These are phyloP conservation scores for Thaleichthys pacificus DNA, from an alignment of 2,797 vertebrate genomes.

Conservation along the genomic window DNA sequence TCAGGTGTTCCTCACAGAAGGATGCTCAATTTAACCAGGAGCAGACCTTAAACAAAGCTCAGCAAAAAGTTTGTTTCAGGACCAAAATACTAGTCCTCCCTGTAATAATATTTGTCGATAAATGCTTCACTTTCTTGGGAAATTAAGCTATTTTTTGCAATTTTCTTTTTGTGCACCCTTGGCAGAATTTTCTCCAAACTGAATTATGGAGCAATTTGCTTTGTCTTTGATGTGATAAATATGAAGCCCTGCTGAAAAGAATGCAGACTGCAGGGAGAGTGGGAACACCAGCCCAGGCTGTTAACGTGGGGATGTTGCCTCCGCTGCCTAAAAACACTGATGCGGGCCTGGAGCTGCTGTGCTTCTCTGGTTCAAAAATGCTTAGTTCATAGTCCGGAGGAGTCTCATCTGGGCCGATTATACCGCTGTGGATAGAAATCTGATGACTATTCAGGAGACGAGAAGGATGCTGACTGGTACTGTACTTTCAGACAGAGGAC, in stretches of 20 bases:
- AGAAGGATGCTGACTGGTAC: constrained; percentile 75
- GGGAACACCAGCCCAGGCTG: constrained; percentile 53
- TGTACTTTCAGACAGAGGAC: constrained; percentile 71
- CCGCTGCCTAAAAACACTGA: constrained; percentile 2
- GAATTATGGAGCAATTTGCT: constrained; percentile 81
- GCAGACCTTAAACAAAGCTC: constrained; percentile 65
- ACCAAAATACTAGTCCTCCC: constrained; percentile 53
- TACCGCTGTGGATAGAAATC: constrained; percentile 73
- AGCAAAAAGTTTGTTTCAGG: constrained; percentile 78
- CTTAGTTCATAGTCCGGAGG: constrained; percentile 73
- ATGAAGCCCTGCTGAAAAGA: constrained; percentile 66
- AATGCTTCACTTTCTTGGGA: constrained; percentile 71
- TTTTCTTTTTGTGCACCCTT: constrained; percentile 71
- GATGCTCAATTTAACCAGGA: constrained; percentile 63
- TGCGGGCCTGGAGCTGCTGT: constrained; percentile 54
- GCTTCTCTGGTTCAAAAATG: constrained; percentile 73
- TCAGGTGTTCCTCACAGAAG: constrained; percentile 75
- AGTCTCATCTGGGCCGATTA: constrained; percentile 72
- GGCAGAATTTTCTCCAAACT: constrained; percentile 73
- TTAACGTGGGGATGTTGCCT: constrained; percentile 19
- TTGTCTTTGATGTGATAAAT: constrained; percentile 76
- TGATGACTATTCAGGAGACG: constrained; percentile 75
- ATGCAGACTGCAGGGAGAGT: constrained; percentile 62
- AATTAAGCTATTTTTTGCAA: constrained; percentile 62
- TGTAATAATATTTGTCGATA: constrained; percentile 76